phyloP scores from a whole-genome alignment of 1,140 invertebrate species.

The Drosophila subobscura region DNA sequence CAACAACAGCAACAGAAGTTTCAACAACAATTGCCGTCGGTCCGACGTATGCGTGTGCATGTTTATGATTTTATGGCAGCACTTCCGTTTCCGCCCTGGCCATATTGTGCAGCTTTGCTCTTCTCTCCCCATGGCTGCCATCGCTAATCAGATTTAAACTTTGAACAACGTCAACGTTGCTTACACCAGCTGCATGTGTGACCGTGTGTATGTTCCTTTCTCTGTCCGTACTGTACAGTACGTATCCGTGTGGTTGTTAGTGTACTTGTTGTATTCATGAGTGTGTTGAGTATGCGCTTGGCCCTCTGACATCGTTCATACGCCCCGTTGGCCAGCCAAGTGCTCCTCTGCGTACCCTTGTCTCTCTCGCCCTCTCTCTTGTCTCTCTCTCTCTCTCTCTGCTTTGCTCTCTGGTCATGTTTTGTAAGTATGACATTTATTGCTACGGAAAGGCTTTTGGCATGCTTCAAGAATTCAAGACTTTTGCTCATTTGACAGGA shows the following conservation, averaged over 20 bases:
- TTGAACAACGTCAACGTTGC: conserved; percentile 76
- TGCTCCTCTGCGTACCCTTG: conserved; percentile 23
- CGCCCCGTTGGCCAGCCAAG: conserved; percentile 77
- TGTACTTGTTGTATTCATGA: conserved; percentile 24
- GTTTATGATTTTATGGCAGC: conserved; percentile 82
- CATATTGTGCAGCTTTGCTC: conserved; percentile 49
- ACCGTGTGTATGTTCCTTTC: conserved; percentile 11
- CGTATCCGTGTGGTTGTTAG: conserved; percentile 14
- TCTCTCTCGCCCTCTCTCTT: neutral
- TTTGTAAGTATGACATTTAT: conserved; percentile 73
- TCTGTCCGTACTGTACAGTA: too few species aligned
- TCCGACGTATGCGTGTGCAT: conserved; percentile 71
- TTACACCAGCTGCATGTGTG: conserved; percentile 56
- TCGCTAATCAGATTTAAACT: conserved; percentile 81
- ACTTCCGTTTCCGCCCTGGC: conserved; percentile 76
- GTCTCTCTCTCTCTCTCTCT: neutral
- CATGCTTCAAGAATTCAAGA: conserved; percentile 69
- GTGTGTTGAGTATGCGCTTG: conserved; percentile 49
- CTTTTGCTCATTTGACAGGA: conserved; percentile 57
- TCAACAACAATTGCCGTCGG: conserved; percentile 52
- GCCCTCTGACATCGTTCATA: conserved; percentile 75
- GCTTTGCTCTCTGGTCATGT: conserved; percentile 32
- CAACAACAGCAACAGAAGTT: conserved; percentile 30
- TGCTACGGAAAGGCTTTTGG: conserved; percentile 79
- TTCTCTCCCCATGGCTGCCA: conserved; percentile 32